A percentile compares a stretch with the other conserved stretches of the same genome.
Conservation (phyloP, 2,888 invertebrate species). For the Cerastis leucographa region DNA sequence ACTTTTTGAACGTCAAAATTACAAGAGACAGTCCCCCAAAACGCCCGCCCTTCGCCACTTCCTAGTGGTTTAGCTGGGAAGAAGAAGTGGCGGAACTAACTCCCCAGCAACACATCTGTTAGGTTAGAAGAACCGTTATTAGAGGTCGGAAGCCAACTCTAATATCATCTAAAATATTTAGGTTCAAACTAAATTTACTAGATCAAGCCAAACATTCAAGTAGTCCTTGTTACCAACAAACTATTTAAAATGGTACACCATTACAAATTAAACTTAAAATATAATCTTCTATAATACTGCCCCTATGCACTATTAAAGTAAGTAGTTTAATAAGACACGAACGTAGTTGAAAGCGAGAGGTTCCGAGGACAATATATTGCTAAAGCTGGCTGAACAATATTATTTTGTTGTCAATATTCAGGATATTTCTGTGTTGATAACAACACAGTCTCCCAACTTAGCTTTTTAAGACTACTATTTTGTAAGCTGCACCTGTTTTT, state of each 20-base stretch:
- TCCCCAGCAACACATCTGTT: no score
- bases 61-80: no score
- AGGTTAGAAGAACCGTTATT: no score
- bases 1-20: no score
- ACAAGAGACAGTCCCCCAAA: no score
- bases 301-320: slow-evolving; percentile 10
- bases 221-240: background rate
- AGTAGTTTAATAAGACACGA: slow-evolving; percentile 8
- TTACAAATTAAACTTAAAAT: background rate
- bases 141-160: no score
- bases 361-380: background rate
- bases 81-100: no score
- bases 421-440: background rate
- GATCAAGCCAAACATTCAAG: background rate
- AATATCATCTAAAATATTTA: background rate
- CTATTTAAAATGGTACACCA: slow-evolving; percentile 1
- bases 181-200: background rate
- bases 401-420: slow-evolving; percentile 13
- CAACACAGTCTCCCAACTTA: background rate
- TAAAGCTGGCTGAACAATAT: background rate
- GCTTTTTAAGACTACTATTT: background rate
- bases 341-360: background rate
- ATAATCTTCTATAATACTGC: background rate
- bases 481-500: slow-evolving; percentile 7
- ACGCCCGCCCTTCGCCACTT: no score